Conservation (phyloP, 1,140 invertebrate genomes). For the Pseudoatta argentina region DNA sequence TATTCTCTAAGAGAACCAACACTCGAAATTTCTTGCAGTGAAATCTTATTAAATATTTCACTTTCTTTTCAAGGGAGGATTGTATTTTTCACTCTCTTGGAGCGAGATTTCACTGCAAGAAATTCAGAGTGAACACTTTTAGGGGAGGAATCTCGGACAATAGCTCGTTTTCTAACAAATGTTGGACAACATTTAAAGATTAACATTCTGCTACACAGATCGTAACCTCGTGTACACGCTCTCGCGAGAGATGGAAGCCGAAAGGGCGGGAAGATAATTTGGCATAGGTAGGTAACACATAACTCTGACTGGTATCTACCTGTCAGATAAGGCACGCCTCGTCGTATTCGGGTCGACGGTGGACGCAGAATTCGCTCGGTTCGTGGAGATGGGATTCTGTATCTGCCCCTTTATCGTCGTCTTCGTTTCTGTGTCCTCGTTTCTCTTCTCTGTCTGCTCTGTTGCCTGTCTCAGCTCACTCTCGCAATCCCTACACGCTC, state of each 20-base stretch:
- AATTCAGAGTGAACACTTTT: not conserved
- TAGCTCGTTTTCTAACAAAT: slow-evolving; percentile 20
- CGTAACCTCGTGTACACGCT: slow-evolving; percentile 60
- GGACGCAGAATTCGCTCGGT: slow-evolving; percentile 59
- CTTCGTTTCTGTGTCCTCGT: slow-evolving; percentile 16
- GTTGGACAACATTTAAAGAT: slow-evolving; percentile 34
- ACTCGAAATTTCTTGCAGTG: no score
- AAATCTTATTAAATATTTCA: no score
- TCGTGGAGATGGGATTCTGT: slow-evolving; percentile 60
- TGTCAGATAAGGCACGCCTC: slow-evolving; percentile 73
- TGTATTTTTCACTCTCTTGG: no score
- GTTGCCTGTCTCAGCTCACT: slow-evolving; percentile 30
- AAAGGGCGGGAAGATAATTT: slow-evolving; percentile 72
- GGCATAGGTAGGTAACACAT: slow-evolving; percentile 66
- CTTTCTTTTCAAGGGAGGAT: no score
- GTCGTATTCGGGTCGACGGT: slow-evolving; percentile 56
- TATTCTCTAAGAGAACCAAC: not conserved
- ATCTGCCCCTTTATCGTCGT: slow-evolving; percentile 47
- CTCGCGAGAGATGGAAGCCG: not conserved
- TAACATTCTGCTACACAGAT: slow-evolving; percentile 18
- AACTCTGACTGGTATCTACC: slow-evolving; percentile 70
- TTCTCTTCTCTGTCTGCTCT: slow-evolving; percentile 37
- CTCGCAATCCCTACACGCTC: slow-evolving; percentile 57
- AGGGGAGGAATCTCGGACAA: not conserved
- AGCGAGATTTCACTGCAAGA: no score